Evolutionary conservation across 2,113 vertebrate genomes (phyloP), one percentile per base, ranked within the genome.

Genomic region (Otus sunia): DNA sequence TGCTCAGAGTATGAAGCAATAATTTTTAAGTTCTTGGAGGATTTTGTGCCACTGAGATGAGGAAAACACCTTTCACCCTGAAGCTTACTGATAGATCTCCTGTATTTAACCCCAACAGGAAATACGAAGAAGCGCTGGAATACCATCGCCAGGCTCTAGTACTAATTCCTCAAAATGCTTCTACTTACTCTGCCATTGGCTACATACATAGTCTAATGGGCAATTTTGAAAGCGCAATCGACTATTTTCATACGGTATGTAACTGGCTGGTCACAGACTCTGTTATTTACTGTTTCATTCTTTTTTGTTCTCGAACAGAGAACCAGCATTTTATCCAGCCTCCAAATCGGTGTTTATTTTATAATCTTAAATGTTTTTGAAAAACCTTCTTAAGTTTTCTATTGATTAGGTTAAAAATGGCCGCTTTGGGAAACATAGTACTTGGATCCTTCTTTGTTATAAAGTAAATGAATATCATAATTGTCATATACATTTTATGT

Each of bases 151-250:
- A 99, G 97, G 99, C 99, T 1, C 97, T 99, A 52, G 99, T 99
- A 41, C 88, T 99, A 5, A 99, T 99, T 86, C 99, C 99, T 66
- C 99, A 99, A 75, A 99, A 99, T 12, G 99, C 99, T 10, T 99
- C 99, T 27, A 99, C 99, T 37, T 99, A 99, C 52, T 98, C 99
- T 23, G 98, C 99, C 74, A 99, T 99, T 63, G 99, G 99, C 92
- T 99, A 99, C 32, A 99, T 99, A 36, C 99, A 99, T 60, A 99
- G 99, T 96, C 98, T 99, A 41, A 99, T 99, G 99, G 99, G 99
- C 53, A 99, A 99, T 95, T 99, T 99, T 86, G 99, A 99, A 97
- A 99, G 99, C 0, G 99, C 99, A 10, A 99, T 99, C 37, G 99
- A 99, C 98, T 99, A 99, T 96, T 99, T 99, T 97, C 99, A 99